Percentiles rank a stretch among this genome's conserved stretches.
Conservation (phyloP, 2,113 vertebrate genomes). For the Vireo altiloquus region DNA sequence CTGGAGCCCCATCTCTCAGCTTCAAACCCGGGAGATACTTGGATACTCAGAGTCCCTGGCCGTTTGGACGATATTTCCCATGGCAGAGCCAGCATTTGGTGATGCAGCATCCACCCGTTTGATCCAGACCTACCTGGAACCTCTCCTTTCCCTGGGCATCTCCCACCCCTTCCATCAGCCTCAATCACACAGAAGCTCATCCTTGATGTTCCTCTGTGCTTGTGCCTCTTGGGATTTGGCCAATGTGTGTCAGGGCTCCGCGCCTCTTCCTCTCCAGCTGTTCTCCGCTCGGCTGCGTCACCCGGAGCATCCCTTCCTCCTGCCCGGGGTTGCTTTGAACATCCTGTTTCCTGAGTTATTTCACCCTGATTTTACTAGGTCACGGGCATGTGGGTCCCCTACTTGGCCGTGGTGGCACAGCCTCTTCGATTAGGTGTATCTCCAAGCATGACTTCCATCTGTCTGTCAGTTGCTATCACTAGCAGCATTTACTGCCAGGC, state of each 20-base stretch:
- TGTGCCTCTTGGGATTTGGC: background rate
- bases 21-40: background rate
- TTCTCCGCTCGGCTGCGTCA: background rate
- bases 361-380: background rate
- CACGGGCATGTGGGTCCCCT: background rate
- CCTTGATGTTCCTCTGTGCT: background rate
- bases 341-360: background rate
- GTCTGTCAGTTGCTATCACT: background rate
- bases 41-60: background rate
- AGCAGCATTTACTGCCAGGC: background rate
- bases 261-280: conserved; percentile 18
- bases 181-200: rapidly evolving
- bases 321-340: background rate
- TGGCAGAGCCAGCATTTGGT: background rate
- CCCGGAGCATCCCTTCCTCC: background rate
- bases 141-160: background rate
- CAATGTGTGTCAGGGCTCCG: background rate
- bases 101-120: background rate
- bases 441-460: conserved; percentile 57
- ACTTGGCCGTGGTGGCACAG: background rate
- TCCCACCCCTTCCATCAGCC: background rate
- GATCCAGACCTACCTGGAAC: background rate
- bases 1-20: background rate
- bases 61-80: rapidly evolving
- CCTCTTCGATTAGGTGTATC: conserved; percentile 25